These are phyloP conservation scores for Fringilla coelebs DNA, from an alignment of 2,797 vertebrate species.

Conservation along the genomic window DNA sequence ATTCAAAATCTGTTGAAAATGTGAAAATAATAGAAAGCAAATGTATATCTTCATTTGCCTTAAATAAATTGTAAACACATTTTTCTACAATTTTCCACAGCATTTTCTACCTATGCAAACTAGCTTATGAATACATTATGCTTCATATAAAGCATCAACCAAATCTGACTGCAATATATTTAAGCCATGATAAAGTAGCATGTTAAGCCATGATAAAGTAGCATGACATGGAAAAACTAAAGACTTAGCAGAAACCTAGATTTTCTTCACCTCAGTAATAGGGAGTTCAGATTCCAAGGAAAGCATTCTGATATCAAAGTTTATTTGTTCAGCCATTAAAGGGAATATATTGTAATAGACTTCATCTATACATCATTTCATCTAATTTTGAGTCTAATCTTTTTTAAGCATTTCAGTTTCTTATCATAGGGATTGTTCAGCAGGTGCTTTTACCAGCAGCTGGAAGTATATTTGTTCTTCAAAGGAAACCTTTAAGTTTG, in stretches of 20 bases:
- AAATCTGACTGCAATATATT: not conserved
- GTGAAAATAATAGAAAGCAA: not conserved
- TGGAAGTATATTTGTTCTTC: not conserved
- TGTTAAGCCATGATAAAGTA: not conserved
- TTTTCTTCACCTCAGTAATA: not conserved
- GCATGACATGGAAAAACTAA: not conserved
- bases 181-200: not conserved
- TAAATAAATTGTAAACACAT: not conserved
- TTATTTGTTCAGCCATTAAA: not conserved
- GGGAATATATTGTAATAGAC: not conserved
- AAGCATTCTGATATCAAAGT: not conserved
- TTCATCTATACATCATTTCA: not conserved
- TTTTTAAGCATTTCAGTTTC: not conserved
- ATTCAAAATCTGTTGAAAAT: not conserved
- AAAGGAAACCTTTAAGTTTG: not conserved
- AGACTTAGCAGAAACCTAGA: not conserved
- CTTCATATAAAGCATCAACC: not conserved
- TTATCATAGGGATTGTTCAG: not conserved
- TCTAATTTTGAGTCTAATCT: not conserved
- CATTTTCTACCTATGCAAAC: not conserved
- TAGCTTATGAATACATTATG: not conserved
- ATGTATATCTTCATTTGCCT: not conserved
- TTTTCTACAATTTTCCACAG: not conserved
- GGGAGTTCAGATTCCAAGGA: not conserved
- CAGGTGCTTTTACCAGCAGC: not conserved